Conservation (phyloP, 2,888 invertebrate species). For the Chloromyia formosa region DNA sequence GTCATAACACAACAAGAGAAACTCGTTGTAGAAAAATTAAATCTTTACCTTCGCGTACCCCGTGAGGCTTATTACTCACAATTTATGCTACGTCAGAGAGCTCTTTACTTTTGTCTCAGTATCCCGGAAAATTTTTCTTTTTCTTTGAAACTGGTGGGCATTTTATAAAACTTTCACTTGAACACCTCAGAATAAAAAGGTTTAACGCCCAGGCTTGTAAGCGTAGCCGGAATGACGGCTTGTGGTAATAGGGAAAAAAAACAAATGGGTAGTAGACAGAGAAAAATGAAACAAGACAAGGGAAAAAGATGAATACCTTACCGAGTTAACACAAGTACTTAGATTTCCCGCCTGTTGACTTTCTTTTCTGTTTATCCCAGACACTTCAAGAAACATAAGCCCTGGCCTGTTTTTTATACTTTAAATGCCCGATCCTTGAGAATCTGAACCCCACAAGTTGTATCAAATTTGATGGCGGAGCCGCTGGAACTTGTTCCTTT, state of each 20-base stretch:
- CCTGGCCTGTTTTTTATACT: not conserved
- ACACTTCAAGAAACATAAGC: slow-evolving; percentile 12
- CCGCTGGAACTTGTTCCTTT: too few relatives aligned
- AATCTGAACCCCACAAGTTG: not conserved
- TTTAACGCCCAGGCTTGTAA: slow-evolving; percentile 9
- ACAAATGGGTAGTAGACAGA: not conserved
- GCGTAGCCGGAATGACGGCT: not conserved
- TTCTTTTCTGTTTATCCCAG: not conserved
- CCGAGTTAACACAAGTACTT: slow-evolving; percentile 14
- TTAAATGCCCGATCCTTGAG: not conserved
- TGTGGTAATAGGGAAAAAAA: not conserved
- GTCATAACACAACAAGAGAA: slow-evolving; percentile 1
- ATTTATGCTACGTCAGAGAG: slow-evolving; percentile 13
- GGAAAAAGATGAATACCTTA: not conserved
- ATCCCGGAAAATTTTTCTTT: not conserved
- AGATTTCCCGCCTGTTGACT: not conserved
- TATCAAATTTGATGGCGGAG: not conserved
- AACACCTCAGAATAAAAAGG: slow-evolving; percentile 26
- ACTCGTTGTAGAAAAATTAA: not conserved
- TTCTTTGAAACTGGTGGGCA: not conserved
- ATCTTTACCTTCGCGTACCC: slow-evolving; percentile 3
- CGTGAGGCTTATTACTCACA: slow-evolving; percentile 3
- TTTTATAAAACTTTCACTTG: slow-evolving; percentile 1
- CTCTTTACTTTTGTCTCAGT: slow-evolving; percentile 1
- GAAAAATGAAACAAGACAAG: slow-evolving; percentile 2